Conservation (phyloP, 2,113 vertebrate genomes). For the Ellobius talpinus region DNA sequence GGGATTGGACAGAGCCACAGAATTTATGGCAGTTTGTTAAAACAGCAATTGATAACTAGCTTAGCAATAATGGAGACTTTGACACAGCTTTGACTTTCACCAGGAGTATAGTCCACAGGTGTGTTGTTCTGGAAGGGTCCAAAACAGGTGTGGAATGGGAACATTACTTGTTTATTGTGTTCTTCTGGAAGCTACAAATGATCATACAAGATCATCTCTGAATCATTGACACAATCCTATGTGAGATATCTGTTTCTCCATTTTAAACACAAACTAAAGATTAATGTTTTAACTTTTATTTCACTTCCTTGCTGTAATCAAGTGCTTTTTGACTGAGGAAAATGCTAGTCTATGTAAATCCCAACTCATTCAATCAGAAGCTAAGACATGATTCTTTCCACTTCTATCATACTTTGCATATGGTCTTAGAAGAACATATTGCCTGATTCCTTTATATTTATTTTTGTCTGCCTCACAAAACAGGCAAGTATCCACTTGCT, state of each 20-base stretch:
- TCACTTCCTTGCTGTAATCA: background rate
- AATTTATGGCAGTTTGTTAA: background rate
- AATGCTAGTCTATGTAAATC: background rate
- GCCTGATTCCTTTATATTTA: background rate
- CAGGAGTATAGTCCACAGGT: background rate
- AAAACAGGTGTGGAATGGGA: too few species aligned
- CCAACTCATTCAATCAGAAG: background rate
- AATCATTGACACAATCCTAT: background rate
- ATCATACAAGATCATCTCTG: background rate
- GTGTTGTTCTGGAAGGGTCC: background rate
- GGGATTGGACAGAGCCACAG: background rate
- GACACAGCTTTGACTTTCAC: background rate
- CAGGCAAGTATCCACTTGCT: background rate
- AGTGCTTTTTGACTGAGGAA: background rate
- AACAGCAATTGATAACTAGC: background rate
- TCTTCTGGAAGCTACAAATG: background rate
- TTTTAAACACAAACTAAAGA: background rate
- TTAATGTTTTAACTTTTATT: background rate
- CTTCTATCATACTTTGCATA: background rate
- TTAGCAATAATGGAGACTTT: background rate
- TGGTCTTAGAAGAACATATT: background rate
- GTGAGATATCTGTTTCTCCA: background rate
- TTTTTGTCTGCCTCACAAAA: background rate
- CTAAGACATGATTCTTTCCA: background rate
- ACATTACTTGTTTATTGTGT: background rate